A percentile compares a stretch with the other conserved stretches of the same genome.
Evolutionary conservation across 2,888 invertebrate species (phyloP).

Genomic region (Tortricodes alternella): DNA sequence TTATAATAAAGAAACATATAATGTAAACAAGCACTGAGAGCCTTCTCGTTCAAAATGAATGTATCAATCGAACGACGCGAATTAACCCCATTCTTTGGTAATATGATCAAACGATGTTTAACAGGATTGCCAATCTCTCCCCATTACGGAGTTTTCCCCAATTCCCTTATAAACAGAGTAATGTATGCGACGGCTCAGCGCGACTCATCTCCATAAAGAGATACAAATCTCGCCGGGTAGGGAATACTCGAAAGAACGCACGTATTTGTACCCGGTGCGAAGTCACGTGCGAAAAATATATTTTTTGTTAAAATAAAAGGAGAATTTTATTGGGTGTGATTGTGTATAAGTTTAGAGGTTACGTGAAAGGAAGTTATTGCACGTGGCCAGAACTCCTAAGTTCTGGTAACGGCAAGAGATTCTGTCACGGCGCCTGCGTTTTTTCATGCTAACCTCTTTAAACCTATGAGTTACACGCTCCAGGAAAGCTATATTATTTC

Average conservation of each 20-base stretch:
- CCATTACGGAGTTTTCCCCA: conserved; percentile 1
- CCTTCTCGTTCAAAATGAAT: background rate
- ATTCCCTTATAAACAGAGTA: conserved; percentile 19
- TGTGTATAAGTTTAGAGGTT: background rate
- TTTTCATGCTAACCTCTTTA: no score
- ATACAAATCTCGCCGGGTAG: conserved; percentile 23
- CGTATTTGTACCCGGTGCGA: conserved; percentile 2
- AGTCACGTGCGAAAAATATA: conserved; percentile 10
- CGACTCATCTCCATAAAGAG: conserved; percentile 17
- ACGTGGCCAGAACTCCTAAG: background rate
- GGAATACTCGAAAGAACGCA: conserved; percentile 2
- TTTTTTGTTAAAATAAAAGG: conserved; percentile 22
- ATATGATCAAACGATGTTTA: conserved; percentile 2
- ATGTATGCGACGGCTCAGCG: conserved; percentile 18
- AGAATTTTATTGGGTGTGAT: conserved; percentile 10
- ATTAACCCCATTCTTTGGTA: background rate
- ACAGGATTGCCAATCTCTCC: conserved; percentile 10
- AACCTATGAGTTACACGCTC: no score
- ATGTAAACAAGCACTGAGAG: background rate
- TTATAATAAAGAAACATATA: no score
- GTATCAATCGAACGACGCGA: background rate
- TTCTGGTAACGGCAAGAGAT: background rate
- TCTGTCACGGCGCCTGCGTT: no score
- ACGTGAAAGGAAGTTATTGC: background rate
- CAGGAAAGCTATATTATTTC: no score